A percentile compares a stretch with the other conserved stretches of the same genome.
phyloP scores from a whole-genome alignment of 1,140 invertebrate genomes.

The Sycophila sp. region DNA sequence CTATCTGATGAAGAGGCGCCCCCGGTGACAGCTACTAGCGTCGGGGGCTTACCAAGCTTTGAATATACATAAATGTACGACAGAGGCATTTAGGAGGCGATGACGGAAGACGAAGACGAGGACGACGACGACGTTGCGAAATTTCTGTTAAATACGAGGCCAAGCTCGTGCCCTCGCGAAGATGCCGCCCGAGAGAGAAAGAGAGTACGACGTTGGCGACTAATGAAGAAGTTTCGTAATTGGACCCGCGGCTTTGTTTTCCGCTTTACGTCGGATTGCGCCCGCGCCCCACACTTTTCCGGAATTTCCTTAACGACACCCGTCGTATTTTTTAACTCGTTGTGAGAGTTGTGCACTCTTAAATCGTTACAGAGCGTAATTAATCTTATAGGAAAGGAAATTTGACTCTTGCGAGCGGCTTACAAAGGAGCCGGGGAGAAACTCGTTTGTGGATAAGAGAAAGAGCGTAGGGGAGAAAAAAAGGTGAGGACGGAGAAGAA shows the following conservation, averaged over 20 bases:
- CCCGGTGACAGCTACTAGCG: conserved; percentile 54
- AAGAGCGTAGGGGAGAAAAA: neutral
- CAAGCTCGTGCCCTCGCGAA: neutral
- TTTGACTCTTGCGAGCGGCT: neutral
- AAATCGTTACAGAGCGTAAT: too few relatives aligned
- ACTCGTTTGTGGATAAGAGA: neutral
- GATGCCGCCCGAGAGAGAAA: neutral
- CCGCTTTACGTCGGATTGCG: neutral
- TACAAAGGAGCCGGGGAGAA: neutral
- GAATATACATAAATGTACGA: conserved; percentile 36
- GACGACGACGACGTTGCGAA: conserved; percentile 17
- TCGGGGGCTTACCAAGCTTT: conserved; percentile 42
- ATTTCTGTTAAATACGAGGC: conserved; percentile 20
- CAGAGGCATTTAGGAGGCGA: conserved; percentile 29
- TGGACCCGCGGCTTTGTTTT: conserved; percentile 36
- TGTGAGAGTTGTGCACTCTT: too few relatives aligned
- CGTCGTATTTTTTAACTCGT: neutral
- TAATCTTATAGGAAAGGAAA: neutral
- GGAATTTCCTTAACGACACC: too few relatives aligned
- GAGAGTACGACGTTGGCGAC: too few relatives aligned
- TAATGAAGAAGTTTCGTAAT: conserved; percentile 39
- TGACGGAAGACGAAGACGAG: conserved; percentile 33
- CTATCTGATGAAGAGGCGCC: conserved; percentile 61
- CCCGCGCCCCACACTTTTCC: neutral
- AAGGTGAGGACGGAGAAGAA: neutral